Percentiles rank a stretch among this genome's conserved stretches.
These are phyloP conservation scores for Boloria selene DNA, from an alignment of 2,888 invertebrate species.

Conservation along the genomic window DNA sequence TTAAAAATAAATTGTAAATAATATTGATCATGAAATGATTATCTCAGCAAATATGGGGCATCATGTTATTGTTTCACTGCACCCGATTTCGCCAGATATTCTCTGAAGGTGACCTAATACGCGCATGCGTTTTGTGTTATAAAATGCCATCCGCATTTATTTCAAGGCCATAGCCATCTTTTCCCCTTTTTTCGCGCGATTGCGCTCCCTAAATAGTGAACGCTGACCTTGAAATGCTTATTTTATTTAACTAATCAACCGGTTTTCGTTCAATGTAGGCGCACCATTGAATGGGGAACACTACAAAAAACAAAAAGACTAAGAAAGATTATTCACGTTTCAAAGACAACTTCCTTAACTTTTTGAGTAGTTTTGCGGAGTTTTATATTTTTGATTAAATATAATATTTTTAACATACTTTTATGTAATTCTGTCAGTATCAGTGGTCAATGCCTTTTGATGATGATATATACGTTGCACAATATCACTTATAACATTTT, in stretches of 20 bases:
- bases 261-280: conserved; percentile 39
- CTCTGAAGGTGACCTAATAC: conserved; percentile 53
- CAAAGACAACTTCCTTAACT: no score
- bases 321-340: no score
- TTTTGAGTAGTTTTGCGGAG: no score
- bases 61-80: conserved; percentile 9
- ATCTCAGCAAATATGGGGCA: conserved; percentile 1
- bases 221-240: conserved; percentile 50
- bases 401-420: no score
- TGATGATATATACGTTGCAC: neutral
- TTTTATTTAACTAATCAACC: conserved; percentile 44
- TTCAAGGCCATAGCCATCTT: conserved; percentile 42
- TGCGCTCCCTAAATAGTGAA: conserved; percentile 48
- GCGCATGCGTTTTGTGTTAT: conserved; percentile 55
- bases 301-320: no score
- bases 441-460: conserved; percentile 3
- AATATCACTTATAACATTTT: no score
- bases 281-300: conserved; percentile 2
- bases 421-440: no score
- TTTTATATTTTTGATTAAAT: no score
- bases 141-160: conserved; percentile 43
- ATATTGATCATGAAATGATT: neutral
- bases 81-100: conserved; percentile 17
- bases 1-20: neutral
- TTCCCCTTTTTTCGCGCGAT: conserved; percentile 44